Conservation (phyloP, 2,888 invertebrate species). For the Synanthedon tipuliformis region DNA sequence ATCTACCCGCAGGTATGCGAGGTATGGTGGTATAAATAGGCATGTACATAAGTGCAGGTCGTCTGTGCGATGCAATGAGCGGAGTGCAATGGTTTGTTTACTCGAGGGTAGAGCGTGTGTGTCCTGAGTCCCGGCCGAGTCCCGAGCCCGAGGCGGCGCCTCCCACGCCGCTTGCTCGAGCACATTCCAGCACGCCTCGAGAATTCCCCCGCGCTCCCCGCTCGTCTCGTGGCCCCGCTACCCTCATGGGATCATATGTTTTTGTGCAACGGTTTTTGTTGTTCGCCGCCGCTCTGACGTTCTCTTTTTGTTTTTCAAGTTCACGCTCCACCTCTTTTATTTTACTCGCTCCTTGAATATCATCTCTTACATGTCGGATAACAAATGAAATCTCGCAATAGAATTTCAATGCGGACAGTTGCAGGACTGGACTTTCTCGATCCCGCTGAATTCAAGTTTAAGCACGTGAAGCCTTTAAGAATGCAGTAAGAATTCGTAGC, state of each 20-base stretch:
- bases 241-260: conserved; percentile 69
- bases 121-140: conserved; percentile 39
- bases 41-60: conserved; percentile 4
- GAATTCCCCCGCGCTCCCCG: conserved; percentile 30
- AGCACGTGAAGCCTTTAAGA: too few species aligned
- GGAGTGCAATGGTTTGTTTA: conserved; percentile 55
- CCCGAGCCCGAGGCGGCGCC: conserved; percentile 37
- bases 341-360: conserved; percentile 52
- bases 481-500: too few species aligned
- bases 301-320: conserved; percentile 51
- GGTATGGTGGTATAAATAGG: conserved; percentile 1
- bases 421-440: too few species aligned
- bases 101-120: conserved; percentile 52
- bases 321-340: conserved; percentile 64
- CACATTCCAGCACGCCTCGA: conserved; percentile 69
- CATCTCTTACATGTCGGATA: conserved; percentile 32
- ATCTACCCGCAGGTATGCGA: not conserved
- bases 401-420: too few species aligned
- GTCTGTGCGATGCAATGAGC: conserved; percentile 14
- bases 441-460: too few species aligned
- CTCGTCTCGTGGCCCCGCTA: conserved; percentile 27
- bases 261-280: conserved; percentile 71
- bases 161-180: conserved; percentile 66
- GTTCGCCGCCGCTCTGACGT: conserved; percentile 62
- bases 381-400: conserved; percentile 12